These are phyloP conservation scores for Himantopus leucocephalus DNA, from an alignment of 2,113 vertebrate species.

Conservation along the genomic window DNA sequence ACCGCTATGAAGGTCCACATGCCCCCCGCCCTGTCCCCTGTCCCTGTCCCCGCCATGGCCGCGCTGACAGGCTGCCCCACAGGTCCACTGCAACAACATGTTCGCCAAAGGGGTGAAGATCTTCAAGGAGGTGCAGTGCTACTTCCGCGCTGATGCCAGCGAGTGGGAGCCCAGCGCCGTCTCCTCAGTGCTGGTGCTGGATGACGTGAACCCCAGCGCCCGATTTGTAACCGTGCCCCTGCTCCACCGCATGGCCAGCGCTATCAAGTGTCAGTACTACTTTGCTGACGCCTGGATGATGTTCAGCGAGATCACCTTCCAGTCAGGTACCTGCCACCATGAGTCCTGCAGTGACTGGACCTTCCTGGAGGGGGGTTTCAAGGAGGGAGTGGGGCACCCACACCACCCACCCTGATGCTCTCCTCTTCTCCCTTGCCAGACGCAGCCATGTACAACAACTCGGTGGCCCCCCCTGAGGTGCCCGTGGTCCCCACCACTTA, in stretches of 20 bases:
- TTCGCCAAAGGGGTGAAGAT: conserved; percentile 89
- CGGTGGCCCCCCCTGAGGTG: conserved; percentile 72
- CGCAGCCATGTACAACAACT: conserved; percentile 93
- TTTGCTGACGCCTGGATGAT: conserved; percentile 93
- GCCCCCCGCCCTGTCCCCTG: rapidly evolving
- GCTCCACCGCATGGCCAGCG: conserved; percentile 88
- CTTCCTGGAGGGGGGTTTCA: not conserved
- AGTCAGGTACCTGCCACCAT: conserved; percentile 79
- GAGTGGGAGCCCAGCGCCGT: conserved; percentile 87
- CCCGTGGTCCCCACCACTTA: conserved; percentile 81
- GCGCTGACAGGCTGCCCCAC: not conserved
- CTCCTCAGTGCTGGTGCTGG: conserved; percentile 82
- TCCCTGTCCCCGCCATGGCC: rapidly evolving
- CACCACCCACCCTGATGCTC: not conserved
- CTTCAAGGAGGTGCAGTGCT: conserved; percentile 91
- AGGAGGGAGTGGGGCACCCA: not conserved
- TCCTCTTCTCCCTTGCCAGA: conserved; percentile 71
- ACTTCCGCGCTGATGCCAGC: conserved; percentile 81
- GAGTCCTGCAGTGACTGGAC: rapidly evolving
- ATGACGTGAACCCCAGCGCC: conserved; percentile 86
- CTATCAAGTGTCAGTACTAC: conserved; percentile 92
- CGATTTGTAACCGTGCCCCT: conserved; percentile 91
- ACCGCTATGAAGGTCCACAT: conserved; percentile 91
- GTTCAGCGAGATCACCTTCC: conserved; percentile 97
- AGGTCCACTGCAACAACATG: conserved; percentile 99